Base-by-base conservation (phyloP, 2,888 invertebrate species). In the Agrochola lota region DNA sequence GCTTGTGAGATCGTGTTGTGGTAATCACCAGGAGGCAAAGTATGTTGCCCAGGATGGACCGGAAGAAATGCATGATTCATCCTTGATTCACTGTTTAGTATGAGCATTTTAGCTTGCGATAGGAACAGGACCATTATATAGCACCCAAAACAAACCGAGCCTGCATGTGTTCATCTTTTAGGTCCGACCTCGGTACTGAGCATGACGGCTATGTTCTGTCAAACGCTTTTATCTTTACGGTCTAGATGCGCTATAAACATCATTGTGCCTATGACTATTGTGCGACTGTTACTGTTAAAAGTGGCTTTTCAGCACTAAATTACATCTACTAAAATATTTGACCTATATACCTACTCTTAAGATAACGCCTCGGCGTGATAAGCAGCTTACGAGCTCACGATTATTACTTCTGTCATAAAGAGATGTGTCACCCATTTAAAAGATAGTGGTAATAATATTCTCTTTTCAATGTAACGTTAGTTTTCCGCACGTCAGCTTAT, bases 131-230 rank as follows among this genome's bases (percentile, higher is more conserved):
- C 4, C n/a, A 57, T 40, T 15, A 78, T 55, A 8, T n/a, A 70
- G 23, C 43, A 62, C 49, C 62, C 49, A 71, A 81, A 84, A 67
- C n/a, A 60, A 26, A 71, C 67, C 57, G 26, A 62, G 35, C 43
- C 67, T 67, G 60, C 80, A 66, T 77, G 52, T 66, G 52, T 62
- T 79, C 57, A 84, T 80, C 57, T 26, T 72, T 62, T 62, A 67
- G 67, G 17, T 84, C 62, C 40, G 84, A 59, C 73, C 81, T 80
- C 84, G 84, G 52, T 35, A 30, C 72, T 26, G 30, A 80, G 73
- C 84, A 71, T 84, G 81, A 81, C 84, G 81, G 81, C 84, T 57
- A 80, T 84, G 67, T 80, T 78, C 73, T 80, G 85, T 52, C 84
- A 84, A 84, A 80, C 49, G 72, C 80, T 80, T 81, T 71, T 79